Percentiles rank a stretch among this genome's conserved stretches.
These are phyloP conservation scores for Lepas anatifera DNA, from an alignment of 2,888 invertebrate genomes.

Conservation along the genomic window DNA sequence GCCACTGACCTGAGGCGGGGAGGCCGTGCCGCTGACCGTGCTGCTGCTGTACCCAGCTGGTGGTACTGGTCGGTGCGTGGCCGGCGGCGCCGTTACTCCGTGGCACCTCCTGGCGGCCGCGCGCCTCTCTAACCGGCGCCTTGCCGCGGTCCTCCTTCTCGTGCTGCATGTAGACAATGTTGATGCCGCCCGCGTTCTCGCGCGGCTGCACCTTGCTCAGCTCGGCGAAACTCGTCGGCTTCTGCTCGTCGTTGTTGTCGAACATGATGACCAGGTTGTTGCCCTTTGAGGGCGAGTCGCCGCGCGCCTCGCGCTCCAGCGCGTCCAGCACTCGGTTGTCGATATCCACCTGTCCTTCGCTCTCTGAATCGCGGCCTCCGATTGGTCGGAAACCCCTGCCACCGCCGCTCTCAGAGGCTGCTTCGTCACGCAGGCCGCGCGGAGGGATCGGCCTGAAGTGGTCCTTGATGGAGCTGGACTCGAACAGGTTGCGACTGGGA, in stretches of 20 bases:
- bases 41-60: conserved; percentile 10
- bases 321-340: conserved; percentile 15
- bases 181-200: conserved; percentile 29
- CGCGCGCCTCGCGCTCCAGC: conserved; percentile 17
- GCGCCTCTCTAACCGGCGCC: conserved; percentile 1
- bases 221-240: conserved; percentile 58
- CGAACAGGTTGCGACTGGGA: background rate
- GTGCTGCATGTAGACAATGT: conserved; percentile 43
- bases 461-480: background rate
- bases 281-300: conserved; percentile 8
- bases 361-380: too few species aligned
- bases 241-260: conserved; percentile 29
- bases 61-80: background rate
- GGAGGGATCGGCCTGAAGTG: background rate
- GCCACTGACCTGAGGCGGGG: conserved; percentile 32
- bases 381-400: background rate
- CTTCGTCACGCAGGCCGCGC: background rate
- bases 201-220: conserved; percentile 42
- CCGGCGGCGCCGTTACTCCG: background rate
- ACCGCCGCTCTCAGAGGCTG: too few species aligned
- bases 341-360: background rate
- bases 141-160: conserved; percentile 29
- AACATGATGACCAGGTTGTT: conserved; percentile 12
- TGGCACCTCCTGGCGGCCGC: too few species aligned
- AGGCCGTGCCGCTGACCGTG: conserved; percentile 11